These are phyloP conservation scores for Sebastolobus alascanus DNA, from an alignment of 2,797 vertebrate genomes.

Conservation along the genomic window DNA sequence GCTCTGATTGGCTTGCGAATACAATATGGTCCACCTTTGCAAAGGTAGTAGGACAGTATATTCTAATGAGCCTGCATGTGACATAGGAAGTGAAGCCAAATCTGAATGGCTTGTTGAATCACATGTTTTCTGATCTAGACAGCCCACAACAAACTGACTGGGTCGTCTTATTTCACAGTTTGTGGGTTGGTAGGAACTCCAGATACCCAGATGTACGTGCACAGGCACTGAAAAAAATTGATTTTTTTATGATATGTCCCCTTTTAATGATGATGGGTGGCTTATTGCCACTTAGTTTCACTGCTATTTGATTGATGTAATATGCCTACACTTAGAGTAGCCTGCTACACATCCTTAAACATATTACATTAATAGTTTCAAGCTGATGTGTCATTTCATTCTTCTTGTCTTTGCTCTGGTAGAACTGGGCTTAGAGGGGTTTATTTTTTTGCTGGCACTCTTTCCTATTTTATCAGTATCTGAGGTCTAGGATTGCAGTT, in stretches of 20 bases:
- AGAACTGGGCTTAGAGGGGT: neutral
- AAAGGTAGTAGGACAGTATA: neutral
- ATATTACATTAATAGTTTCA: neutral
- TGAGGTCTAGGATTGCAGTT: neutral
- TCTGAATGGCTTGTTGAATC: neutral
- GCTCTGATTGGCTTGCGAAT: neutral
- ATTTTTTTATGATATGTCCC: neutral
- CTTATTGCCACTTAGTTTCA: too few relatives aligned
- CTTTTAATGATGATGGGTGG: neutral
- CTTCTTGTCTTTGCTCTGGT: neutral
- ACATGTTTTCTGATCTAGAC: too few relatives aligned
- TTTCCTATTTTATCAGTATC: constrained; percentile 16
- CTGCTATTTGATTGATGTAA: too few relatives aligned
- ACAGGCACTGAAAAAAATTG: neutral
- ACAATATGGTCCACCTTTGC: neutral
- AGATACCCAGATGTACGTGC: neutral
- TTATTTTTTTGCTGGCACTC: neutral
- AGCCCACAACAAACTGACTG: neutral
- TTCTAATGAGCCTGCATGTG: neutral
- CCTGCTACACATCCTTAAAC: neutral
- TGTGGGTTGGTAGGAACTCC: neutral
- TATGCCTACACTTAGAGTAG: too few relatives aligned
- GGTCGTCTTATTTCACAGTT: neutral
- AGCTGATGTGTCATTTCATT: too few relatives aligned
- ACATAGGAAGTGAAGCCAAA: neutral